Evolutionary conservation across 2,113 vertebrate species (phyloP), one percentile per base, ranked within the genome.

Genomic region (Gorilla gorilla): DNA sequence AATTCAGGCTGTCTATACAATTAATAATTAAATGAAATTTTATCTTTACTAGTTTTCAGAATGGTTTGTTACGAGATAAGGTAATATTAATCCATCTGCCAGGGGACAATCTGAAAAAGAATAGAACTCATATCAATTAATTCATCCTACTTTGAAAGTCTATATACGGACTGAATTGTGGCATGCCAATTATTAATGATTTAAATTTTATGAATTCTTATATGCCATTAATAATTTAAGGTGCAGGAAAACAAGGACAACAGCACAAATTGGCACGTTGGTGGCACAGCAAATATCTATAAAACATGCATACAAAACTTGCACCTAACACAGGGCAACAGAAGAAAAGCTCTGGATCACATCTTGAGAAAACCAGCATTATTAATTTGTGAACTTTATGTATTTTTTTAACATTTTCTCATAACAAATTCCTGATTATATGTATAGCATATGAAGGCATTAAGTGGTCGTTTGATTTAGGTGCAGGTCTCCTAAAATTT

Each of bases 1-100:
- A 99, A 99, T 99, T 99, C 99, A 98, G 98, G 98, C 98, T 99
- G 98, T 99, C 99, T 98, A 98, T 98, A 97, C 96, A 98, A 99
- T 99, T 99, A 99, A 99, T 99, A 99, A 99, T 99, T 99, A 98
- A 99, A 98, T 98, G 99, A 99, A 99, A 99, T 99, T 99, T 99
- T 99, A 99, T 99, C 99, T 98, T 97, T 98, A 94, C 90, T 92
- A 97, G 98, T 99, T 99, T 99, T 99, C 98, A 98, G 98, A 98
- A 98, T 97, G 93, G 90, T 98, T 98, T 98, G 68, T 96, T 97
- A 79, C 78, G 87, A 94, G 92, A 98, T 97, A 98, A 98, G 93
- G 93, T 96, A 98, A 97, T 98, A 98, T 98, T 97, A 98, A 96
- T 81, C 81, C 2, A 16, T 75, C 35, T 93, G 22, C 14, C 14